phyloP scores from a whole-genome alignment of 2,797 vertebrate genomes.

The Catamblyrhynchus diadema region DNA sequence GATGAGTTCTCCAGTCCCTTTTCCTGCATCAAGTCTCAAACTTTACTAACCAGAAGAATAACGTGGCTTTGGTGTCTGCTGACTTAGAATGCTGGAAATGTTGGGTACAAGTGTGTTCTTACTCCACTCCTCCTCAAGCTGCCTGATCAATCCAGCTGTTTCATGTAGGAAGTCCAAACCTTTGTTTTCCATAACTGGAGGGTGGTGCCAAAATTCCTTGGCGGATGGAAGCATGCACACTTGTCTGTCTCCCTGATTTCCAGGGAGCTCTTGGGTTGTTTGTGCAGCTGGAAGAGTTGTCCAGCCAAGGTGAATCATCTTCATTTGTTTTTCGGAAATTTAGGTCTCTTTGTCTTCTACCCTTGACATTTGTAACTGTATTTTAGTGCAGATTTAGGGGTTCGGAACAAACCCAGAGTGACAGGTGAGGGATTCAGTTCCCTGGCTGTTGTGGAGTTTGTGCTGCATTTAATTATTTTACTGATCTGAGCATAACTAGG shows the following conservation, averaged over 20 bases:
- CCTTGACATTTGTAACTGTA: not conserved
- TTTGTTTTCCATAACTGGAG: not conserved
- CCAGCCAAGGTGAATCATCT: not conserved
- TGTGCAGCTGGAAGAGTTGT: slow-evolving; percentile 1
- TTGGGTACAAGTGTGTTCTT: not conserved
- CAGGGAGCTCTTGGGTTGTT: not conserved
- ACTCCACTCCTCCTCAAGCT: not conserved
- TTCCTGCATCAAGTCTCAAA: not conserved
- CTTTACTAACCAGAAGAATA: not conserved
- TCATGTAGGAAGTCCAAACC: not conserved
- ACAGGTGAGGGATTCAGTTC: not conserved
- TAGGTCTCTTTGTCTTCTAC: not conserved
- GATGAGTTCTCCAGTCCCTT: not conserved
- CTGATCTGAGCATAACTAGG: too few species aligned
- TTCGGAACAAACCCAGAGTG: not conserved
- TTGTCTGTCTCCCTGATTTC: not conserved
- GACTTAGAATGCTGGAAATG: rapidly evolving
- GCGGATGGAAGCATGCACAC: not conserved
- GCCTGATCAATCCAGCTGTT: not conserved
- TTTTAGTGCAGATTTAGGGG: not conserved
- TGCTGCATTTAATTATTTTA: not conserved
- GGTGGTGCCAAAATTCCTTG: not conserved
- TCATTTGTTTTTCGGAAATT: not conserved
- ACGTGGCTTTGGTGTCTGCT: not conserved
- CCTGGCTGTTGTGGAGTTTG: not conserved